phyloP scores from a whole-genome alignment of 2,113 vertebrate species.

The Vulpes vulpes region DNA sequence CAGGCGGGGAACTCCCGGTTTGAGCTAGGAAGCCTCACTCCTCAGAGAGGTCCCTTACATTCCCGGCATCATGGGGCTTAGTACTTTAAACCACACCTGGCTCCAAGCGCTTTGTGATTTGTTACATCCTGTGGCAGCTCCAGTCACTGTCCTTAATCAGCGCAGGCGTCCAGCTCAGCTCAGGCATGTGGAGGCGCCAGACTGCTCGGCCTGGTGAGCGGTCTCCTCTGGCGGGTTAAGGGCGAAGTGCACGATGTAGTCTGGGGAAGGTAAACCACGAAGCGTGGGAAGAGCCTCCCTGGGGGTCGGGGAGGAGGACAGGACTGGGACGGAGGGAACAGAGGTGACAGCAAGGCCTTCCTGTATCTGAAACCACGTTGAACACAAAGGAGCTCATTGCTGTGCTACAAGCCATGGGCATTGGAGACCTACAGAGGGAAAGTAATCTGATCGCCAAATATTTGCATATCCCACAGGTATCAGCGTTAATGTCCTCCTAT shows the following conservation, averaged over 20 bases:
- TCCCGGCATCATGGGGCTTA: background rate
- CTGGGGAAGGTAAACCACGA: background rate
- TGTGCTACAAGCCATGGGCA: accelerated
- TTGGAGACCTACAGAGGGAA: background rate
- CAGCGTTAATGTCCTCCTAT: background rate
- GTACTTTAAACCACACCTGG: background rate
- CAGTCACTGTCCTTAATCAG: background rate
- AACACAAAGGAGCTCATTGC: background rate
- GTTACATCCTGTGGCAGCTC: background rate
- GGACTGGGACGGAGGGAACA: no score
- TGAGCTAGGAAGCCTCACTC: background rate
- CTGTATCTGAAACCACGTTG: background rate
- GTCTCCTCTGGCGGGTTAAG: background rate
- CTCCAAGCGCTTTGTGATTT: background rate
- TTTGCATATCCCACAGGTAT: background rate
- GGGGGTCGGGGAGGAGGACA: background rate
- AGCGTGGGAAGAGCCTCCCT: no score
- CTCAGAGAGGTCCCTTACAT: background rate
- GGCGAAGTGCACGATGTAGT: background rate
- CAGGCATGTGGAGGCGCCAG: background rate
- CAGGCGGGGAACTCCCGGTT: background rate
- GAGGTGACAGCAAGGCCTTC: accelerated
- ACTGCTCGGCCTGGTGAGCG: background rate
- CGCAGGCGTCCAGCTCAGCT: background rate
- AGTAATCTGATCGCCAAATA: background rate